Percentiles rank a stretch among this genome's conserved stretches.
Evolutionary conservation across 2,888 invertebrate genomes (phyloP).

Genomic region (Cosmia trapezina): DNA sequence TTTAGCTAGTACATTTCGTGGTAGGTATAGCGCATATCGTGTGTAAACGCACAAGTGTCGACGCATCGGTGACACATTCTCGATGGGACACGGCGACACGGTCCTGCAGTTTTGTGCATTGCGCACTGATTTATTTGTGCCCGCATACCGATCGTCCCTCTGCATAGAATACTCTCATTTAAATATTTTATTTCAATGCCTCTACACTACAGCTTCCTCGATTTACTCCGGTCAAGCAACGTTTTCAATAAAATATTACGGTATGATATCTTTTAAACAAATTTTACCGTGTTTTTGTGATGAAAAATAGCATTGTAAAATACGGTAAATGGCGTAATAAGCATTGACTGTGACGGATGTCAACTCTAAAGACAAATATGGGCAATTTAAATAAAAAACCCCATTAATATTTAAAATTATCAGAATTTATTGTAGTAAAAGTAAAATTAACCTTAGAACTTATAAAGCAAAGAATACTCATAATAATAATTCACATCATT

Average conservation of each 20-base stretch:
- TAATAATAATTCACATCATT: too few species aligned
- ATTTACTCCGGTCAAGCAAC: constrained; percentile 40
- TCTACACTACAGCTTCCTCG: constrained; percentile 41
- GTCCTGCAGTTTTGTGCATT: constrained; percentile 80
- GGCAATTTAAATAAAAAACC: too few species aligned
- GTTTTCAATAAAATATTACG: constrained; percentile 42
- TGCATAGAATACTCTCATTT: constrained; percentile 69
- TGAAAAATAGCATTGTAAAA: constrained; percentile 20
- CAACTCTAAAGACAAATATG: constrained; percentile 29
- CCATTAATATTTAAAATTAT: too few species aligned
- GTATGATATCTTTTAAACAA: constrained; percentile 34
- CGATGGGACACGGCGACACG: constrained; percentile 69
- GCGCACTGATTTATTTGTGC: constrained; percentile 82
- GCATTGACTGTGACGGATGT: constrained; percentile 40
- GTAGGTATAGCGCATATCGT: constrained; percentile 25
- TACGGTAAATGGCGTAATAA: constrained; percentile 27
- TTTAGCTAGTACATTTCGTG: constrained; percentile 8
- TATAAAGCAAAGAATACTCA: too few species aligned
- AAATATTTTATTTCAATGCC: constrained; percentile 67
- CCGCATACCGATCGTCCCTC: constrained; percentile 70
- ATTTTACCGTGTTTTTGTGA: constrained; percentile 27
- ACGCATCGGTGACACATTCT: constrained; percentile 79
- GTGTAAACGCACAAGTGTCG: constrained; percentile 71
- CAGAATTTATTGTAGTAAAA: too few species aligned
- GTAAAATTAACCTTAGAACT: too few species aligned